Conservation (phyloP, 2,888 invertebrate genomes). For the Lampropteryx suffumata region DNA sequence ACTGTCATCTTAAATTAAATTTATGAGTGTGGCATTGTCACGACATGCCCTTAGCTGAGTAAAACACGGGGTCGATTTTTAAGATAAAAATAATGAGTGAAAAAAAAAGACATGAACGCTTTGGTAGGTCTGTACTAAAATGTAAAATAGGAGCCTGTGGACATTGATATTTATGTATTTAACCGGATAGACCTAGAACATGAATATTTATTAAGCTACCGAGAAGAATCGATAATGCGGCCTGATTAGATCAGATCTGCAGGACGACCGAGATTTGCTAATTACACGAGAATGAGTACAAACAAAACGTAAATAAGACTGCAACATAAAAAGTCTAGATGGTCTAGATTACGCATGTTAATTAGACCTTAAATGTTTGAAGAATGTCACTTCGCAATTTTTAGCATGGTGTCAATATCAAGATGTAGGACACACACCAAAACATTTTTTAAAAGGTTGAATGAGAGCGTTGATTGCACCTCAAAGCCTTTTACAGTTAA, state of each 20-base stretch:
- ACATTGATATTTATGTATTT: constrained; percentile 16
- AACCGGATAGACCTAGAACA: constrained; percentile 19
- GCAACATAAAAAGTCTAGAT: constrained; percentile 28
- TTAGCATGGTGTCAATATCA: constrained; percentile 40
- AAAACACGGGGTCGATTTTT: constrained; percentile 19
- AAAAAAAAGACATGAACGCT: too few relatives aligned
- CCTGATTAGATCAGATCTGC: constrained; percentile 31
- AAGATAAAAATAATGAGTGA: constrained; percentile 19
- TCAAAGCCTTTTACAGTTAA: constrained; percentile 66
- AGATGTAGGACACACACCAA: constrained; percentile 34
- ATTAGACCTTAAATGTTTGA: constrained; percentile 34
- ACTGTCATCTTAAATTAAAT: constrained; percentile 33
- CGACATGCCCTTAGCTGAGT: constrained; percentile 25
- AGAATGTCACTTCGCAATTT: constrained; percentile 42
- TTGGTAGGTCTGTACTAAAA: too few relatives aligned
- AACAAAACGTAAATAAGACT: constrained; percentile 22
- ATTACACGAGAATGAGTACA: constrained; percentile 18
- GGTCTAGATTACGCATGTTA: constrained; percentile 21
- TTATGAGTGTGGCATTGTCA: constrained; percentile 23
- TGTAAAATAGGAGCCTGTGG: constrained; percentile 3
- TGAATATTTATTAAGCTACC: constrained; percentile 27
- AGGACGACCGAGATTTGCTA: constrained; percentile 23
- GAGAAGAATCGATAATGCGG: constrained; percentile 34
- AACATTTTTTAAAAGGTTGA: constrained; percentile 40
- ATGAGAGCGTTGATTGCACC: constrained; percentile 61